phyloP scores from a whole-genome alignment of 2,113 vertebrate genomes.

The Tapirus terrestris region DNA sequence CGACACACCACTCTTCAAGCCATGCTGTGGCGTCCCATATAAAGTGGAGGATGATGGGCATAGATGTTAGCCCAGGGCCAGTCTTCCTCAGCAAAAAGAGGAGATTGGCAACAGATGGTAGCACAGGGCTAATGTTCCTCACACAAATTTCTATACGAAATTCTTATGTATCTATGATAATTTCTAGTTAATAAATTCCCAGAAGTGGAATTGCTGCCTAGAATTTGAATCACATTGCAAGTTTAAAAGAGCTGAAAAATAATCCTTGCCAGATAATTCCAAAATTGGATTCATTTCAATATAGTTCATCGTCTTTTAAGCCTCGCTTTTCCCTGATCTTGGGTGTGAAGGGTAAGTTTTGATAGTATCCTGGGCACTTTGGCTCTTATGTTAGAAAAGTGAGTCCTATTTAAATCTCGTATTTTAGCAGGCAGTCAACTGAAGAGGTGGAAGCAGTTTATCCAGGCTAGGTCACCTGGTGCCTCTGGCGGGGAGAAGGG shows the following conservation, averaged over 20 bases:
- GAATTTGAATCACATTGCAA: background rate
- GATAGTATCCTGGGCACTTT: background rate
- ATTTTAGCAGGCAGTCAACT: background rate
- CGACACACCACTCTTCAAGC: no score
- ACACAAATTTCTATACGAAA: background rate
- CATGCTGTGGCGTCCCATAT: no score
- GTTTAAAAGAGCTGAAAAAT: background rate
- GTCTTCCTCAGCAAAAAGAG: no score
- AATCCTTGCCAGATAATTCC: background rate
- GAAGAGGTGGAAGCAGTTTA: background rate
- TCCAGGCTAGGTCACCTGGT: background rate
- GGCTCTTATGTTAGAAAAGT: background rate
- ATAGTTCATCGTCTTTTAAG: background rate
- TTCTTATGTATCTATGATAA: background rate
- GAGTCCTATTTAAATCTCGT: background rate
- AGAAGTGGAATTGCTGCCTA: background rate
- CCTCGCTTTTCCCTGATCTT: background rate
- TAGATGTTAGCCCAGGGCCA: no score
- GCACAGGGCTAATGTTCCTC: no score
- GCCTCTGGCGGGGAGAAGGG: background rate
- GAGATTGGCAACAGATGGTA: no score
- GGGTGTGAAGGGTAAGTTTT: background rate
- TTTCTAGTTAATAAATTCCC: background rate
- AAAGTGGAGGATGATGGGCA: no score
- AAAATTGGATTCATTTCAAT: background rate